A percentile compares a stretch with the other conserved stretches of the same genome.
Conservation (phyloP, 2,888 invertebrate species). For the Platycnemis pennipes region DNA sequence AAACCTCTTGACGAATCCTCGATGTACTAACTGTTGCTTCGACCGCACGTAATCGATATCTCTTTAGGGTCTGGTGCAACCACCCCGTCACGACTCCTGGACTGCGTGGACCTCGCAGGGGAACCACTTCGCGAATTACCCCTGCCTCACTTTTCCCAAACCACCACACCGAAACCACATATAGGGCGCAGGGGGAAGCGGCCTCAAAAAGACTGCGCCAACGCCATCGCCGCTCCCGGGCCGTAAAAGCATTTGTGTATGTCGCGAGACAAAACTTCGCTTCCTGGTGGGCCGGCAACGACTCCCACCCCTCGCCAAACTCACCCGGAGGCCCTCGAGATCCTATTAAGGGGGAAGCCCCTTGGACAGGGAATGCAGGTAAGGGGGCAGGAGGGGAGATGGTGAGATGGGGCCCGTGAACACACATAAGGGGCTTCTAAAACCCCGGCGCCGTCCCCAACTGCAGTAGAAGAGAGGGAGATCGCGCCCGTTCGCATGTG, state of each 20-base stretch:
- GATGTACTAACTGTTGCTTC: slow-evolving; percentile 19
- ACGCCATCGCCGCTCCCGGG: not conserved
- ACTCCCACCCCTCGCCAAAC: not conserved
- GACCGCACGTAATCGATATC: not conserved
- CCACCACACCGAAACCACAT: not conserved
- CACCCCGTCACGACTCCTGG: not conserved
- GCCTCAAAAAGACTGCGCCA: not conserved
- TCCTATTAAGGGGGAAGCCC: slow-evolving; percentile 59
- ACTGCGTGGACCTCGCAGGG: not conserved
- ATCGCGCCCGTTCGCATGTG: slow-evolving; percentile 37
- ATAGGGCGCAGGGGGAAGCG: not conserved
- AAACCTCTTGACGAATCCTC: not conserved
- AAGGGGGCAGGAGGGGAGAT: not conserved
- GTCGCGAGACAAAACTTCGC: slow-evolving; percentile 20
- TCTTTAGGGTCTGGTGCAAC: not conserved
- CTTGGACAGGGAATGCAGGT: slow-evolving; percentile 13
- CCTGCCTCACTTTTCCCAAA: not conserved
- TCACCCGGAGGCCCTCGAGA: slow-evolving; percentile 17
- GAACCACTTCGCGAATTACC: not conserved
- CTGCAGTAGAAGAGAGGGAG: slow-evolving; percentile 37
- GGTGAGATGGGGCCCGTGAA: not conserved
- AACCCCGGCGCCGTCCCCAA: slow-evolving; percentile 53
- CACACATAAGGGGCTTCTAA: slow-evolving; percentile 63
- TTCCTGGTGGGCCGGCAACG: slow-evolving; percentile 38
- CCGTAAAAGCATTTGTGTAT: not conserved